These are phyloP conservation scores for Calyptomena viridis DNA, from an alignment of 2,113 vertebrate genomes.

Conservation along the genomic window DNA sequence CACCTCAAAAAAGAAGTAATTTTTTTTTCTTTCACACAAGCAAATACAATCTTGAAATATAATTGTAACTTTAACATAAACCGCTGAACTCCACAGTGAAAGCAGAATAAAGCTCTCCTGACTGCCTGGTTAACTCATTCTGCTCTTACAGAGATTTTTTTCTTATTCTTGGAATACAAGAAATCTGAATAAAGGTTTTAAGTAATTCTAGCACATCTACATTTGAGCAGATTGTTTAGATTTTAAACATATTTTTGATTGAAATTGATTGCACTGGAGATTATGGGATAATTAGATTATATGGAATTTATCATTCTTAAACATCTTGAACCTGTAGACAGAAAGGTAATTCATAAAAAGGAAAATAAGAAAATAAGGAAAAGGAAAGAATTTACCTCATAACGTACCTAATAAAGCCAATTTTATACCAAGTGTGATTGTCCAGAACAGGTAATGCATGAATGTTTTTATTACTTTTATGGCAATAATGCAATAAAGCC, in stretches of 20 bases:
- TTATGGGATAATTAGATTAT: neutral
- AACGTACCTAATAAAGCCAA: neutral
- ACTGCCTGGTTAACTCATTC: neutral
- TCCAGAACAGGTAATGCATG: neutral
- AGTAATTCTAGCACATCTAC: neutral
- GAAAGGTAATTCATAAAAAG: neutral
- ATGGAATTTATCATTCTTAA: neutral
- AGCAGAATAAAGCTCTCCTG: neutral
- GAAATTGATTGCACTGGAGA: neutral
- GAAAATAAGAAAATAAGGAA: constrained; percentile 21
- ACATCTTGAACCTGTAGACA: neutral
- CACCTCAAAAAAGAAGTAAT: neutral
- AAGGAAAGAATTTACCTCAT: constrained; percentile 14
- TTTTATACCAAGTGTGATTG: constrained; percentile 17
- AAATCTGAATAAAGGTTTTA: neutral
- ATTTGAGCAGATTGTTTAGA: neutral
- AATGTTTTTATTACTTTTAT: neutral
- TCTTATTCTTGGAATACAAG: neutral
- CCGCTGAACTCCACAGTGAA: fast-evolving
- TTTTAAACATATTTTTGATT: neutral
- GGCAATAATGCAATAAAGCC: neutral
- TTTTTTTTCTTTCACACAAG: neutral
- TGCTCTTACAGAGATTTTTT: neutral
- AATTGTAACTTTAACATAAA: neutral
- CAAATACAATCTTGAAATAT: neutral